Conservation (phyloP, 2,797 vertebrate species). For the Yasuhikotakia modesta region DNA sequence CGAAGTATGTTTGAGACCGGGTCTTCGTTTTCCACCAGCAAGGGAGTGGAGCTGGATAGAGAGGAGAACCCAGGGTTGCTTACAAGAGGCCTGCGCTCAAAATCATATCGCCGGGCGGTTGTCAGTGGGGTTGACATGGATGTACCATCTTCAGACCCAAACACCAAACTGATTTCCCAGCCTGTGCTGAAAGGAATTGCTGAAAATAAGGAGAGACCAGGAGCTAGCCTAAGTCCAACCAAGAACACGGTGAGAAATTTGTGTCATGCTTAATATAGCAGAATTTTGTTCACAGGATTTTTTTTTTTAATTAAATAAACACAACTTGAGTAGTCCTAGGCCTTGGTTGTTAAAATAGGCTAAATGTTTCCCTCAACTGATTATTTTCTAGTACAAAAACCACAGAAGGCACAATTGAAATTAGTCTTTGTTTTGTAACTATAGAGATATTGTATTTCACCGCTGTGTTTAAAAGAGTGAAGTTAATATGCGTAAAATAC, state of each 20-base stretch:
- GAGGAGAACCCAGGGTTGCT: slow-evolving; percentile 78
- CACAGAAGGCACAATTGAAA: background rate
- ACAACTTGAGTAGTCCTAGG: background rate
- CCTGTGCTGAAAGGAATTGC: slow-evolving; percentile 73
- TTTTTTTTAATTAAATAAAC: no score
- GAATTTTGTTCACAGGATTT: no score
- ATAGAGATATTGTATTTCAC: background rate
- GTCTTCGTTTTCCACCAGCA: slow-evolving; percentile 69
- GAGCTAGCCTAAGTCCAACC: slow-evolving; percentile 75
- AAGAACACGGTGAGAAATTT: slow-evolving; percentile 79
- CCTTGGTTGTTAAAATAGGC: background rate
- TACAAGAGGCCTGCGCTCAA: slow-evolving; percentile 86
- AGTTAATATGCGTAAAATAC: background rate
- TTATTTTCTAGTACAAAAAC: background rate
- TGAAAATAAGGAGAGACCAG: slow-evolving; percentile 79
- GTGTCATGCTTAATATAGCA: no score
- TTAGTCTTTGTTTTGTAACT: background rate
- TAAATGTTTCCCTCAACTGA: background rate
- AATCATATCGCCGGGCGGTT: slow-evolving; percentile 91
- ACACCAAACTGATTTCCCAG: slow-evolving; percentile 78
- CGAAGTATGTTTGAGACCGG: slow-evolving; percentile 88
- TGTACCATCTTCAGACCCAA: slow-evolving; percentile 65
- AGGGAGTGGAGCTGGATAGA: slow-evolving; percentile 67
- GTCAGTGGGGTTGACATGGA: slow-evolving; percentile 86
- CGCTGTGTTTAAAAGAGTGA: background rate